phyloP scores from a whole-genome alignment of 2,113 vertebrate species.

The Probosciger aterrimus region DNA sequence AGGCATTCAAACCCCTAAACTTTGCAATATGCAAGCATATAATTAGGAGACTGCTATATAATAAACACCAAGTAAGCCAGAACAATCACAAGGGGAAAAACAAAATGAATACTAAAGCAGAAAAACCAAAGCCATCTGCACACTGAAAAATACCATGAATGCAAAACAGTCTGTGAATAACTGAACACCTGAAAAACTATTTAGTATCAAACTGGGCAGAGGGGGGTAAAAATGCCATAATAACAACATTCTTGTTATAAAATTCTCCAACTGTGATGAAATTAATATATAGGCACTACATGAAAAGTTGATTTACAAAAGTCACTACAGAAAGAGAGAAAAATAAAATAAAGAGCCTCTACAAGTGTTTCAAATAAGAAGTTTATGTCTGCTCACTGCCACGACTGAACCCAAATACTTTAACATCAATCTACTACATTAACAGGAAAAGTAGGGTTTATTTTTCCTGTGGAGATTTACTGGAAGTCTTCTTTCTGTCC shows the following conservation, averaged over 20 bases:
- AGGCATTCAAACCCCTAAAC: not conserved
- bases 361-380: not conserved
- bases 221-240: not conserved
- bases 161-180: not conserved
- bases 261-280: not conserved
- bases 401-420: not conserved
- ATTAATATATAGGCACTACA: not conserved
- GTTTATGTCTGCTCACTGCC: not conserved
- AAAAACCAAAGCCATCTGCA: not conserved
- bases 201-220: not conserved
- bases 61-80: conserved; percentile 44
- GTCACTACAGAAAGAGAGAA: no score
- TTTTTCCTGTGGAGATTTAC: not conserved
- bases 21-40: conserved; percentile 20
- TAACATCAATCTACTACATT: not conserved
- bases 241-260: not conserved
- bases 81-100: conserved; percentile 28
- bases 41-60: conserved; percentile 29
- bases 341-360: not conserved
- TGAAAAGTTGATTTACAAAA: not conserved
- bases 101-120: conserved; percentile 8
- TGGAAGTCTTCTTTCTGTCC: not conserved
- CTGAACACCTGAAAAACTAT: not conserved
- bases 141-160: not conserved
- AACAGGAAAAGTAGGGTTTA: not conserved